phyloP scores from a whole-genome alignment of 2,113 vertebrate species.

The Bujurquina vittata region DNA sequence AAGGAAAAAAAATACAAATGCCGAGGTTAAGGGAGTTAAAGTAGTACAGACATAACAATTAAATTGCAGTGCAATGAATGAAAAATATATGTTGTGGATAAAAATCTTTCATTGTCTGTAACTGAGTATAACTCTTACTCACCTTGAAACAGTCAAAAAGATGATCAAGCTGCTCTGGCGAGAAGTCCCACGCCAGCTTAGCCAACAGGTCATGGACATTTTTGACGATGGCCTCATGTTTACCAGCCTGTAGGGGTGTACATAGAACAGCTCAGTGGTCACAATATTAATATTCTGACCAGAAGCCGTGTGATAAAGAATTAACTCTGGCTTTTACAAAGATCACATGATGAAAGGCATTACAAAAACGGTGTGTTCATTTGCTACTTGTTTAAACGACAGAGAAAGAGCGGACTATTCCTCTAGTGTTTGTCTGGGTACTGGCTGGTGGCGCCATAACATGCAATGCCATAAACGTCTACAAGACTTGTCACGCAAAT shows the following conservation, averaged over 20 bases:
- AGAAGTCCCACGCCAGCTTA: conserved; percentile 99
- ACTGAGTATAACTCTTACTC: conserved; percentile 35
- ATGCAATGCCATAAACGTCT: too few relatives aligned
- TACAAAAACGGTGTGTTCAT: not conserved
- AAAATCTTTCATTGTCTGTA: not conserved
- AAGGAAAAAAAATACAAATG: not conserved
- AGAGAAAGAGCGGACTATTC: not conserved
- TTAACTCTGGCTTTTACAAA: not conserved
- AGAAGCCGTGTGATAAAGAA: not conserved
- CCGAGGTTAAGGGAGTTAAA: not conserved
- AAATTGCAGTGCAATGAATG: not conserved
- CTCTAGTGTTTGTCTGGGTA: too few relatives aligned
- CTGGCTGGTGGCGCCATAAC: too few relatives aligned
- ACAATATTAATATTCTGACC: not conserved
- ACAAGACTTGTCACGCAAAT: too few relatives aligned
- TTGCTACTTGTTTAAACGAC: not conserved
- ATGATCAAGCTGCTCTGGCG: conserved; percentile 98
- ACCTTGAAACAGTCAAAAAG: conserved; percentile 99
- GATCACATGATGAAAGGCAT: not conserved
- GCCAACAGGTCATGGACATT: conserved; percentile 98
- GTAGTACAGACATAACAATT: not conserved
- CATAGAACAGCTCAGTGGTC: not conserved
- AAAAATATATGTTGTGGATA: not conserved
- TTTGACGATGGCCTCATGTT: conserved; percentile 99
- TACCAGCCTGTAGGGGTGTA: conserved; percentile 87